These are phyloP conservation scores for Leptinotarsa undecemlineata DNA, from an alignment of 1,140 invertebrate genomes.

Conservation along the genomic window DNA sequence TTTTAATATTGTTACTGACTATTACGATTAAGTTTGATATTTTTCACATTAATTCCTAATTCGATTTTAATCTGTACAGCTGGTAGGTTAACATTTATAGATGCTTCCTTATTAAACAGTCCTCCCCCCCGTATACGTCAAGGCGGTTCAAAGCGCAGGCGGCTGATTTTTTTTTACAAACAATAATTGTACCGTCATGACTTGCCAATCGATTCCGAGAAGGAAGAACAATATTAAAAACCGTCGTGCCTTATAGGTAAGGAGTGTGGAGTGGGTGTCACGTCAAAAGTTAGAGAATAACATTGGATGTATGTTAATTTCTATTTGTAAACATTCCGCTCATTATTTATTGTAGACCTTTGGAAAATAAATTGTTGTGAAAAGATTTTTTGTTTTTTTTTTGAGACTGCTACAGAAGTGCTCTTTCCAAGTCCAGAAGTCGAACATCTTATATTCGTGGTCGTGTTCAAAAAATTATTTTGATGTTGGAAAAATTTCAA, in stretches of 20 bases:
- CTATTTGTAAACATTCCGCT: constrained; percentile 31
- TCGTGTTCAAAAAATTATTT: too few species aligned
- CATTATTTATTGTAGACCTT: constrained; percentile 33
- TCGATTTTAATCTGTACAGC: not conserved
- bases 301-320: constrained; percentile 20
- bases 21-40: not conserved
- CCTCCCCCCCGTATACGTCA: not conserved
- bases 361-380: constrained; percentile 34
- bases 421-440: too few species aligned
- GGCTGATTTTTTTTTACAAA: not conserved
- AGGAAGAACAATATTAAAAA: constrained; percentile 13
- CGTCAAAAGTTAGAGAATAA: constrained; percentile 5
- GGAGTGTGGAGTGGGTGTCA: constrained; percentile 9
- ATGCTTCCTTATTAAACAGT: constrained; percentile 7
- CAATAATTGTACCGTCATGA: constrained; percentile 25
- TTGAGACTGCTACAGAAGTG: too few species aligned
- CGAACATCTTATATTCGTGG: too few species aligned
- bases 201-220: constrained; percentile 28
- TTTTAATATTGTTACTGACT: constrained; percentile 20
- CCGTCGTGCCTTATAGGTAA: constrained; percentile 35
- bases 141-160: not conserved
- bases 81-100: constrained; percentile 3
- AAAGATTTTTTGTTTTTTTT: not conserved
- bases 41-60: not conserved
- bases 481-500: too few species aligned